phyloP scores from a whole-genome alignment of 2,888 invertebrate species.

The Griposia aprilina region DNA sequence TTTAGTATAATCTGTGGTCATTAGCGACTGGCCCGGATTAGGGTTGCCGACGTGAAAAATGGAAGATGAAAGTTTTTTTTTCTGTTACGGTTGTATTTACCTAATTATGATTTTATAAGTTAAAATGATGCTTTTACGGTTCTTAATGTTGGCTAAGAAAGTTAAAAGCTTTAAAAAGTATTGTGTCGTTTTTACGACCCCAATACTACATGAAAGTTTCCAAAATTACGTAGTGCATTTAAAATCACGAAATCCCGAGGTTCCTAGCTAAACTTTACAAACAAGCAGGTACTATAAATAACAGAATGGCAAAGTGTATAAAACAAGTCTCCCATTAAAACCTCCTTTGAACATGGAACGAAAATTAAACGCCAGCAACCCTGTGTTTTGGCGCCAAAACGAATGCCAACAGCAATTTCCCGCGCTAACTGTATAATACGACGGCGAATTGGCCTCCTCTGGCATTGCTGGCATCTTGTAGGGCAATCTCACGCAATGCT shows the following conservation, averaged over 20 bases:
- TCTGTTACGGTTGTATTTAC: not conserved
- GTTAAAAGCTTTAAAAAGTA: not conserved
- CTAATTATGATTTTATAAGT: not conserved
- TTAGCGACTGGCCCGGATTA: slow-evolving; percentile 56
- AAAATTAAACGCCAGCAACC: slow-evolving; percentile 53
- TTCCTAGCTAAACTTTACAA: not conserved
- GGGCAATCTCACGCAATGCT: slow-evolving; percentile 43
- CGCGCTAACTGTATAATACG: slow-evolving; percentile 73
- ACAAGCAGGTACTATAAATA: not conserved
- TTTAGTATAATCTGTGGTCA: slow-evolving; percentile 66
- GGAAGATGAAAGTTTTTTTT: not conserved
- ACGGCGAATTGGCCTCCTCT: slow-evolving; percentile 63
- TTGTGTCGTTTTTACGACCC: not conserved
- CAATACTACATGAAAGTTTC: not conserved
- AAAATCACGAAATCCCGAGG: not conserved
- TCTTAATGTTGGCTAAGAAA: not conserved
- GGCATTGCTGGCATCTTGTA: slow-evolving; percentile 52
- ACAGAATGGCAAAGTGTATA: not conserved
- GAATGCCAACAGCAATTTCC: slow-evolving; percentile 74
- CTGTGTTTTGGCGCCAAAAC: slow-evolving; percentile 74
- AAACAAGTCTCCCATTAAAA: slow-evolving; percentile 9
- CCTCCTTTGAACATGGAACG: slow-evolving; percentile 18
- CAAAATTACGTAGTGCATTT: not conserved
- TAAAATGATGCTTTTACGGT: not conserved
- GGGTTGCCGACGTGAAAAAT: slow-evolving; percentile 47